These are phyloP conservation scores for Acyrthosiphon pisum DNA, from an alignment of 1,140 invertebrate genomes.

Conservation along the genomic window DNA sequence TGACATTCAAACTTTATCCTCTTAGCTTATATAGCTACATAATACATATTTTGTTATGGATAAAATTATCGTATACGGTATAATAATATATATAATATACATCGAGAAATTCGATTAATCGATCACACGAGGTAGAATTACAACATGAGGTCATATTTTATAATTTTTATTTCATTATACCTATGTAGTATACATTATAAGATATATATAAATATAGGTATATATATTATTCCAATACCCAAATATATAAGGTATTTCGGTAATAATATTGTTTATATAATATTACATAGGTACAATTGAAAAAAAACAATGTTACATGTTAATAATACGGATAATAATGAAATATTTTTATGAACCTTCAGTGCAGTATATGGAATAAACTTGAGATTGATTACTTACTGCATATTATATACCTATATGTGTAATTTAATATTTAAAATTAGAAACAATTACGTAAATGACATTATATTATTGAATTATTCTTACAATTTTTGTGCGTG, in stretches of 20 bases:
- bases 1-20: background rate
- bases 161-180: background rate
- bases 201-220: too few species aligned
- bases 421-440: background rate
- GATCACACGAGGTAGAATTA: background rate
- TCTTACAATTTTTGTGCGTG: background rate
- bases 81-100: constrained; percentile 15
- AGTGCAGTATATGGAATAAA: background rate
- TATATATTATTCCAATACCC: background rate
- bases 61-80: background rate
- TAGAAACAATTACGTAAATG: background rate
- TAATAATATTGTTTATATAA: background rate
- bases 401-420: background rate
- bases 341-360: background rate
- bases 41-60: background rate
- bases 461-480: background rate
- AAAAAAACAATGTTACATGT: background rate
- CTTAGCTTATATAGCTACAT: background rate
- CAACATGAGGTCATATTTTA: background rate
- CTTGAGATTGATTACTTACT: background rate
- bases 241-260: background rate
- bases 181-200: background rate
- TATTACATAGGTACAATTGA: background rate
- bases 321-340: background rate
- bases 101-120: background rate